These are phyloP conservation scores for Ips nitidus DNA, from an alignment of 1,140 invertebrate genomes.

Conservation along the genomic window DNA sequence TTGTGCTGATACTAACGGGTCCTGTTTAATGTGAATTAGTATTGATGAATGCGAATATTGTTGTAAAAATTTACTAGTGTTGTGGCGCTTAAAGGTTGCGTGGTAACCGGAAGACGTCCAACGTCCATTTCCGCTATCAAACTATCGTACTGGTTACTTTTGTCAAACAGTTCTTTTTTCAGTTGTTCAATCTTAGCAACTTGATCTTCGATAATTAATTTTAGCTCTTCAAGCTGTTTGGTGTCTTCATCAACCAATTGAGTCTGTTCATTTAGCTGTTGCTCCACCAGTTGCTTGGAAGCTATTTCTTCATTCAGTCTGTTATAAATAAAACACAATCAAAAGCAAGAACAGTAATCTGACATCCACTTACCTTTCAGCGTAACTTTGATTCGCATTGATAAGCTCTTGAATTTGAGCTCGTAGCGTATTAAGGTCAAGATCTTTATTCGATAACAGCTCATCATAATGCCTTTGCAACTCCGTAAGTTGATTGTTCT, in stretches of 20 bases:
- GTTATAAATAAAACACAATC: constrained; percentile 10
- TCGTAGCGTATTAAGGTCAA: constrained; percentile 36
- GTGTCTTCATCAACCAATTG: constrained; percentile 58
- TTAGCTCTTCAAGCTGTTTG: constrained; percentile 55
- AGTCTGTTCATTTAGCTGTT: constrained; percentile 57
- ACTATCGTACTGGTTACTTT: constrained; percentile 59
- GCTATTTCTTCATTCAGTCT: constrained; percentile 24
- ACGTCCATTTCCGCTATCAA: constrained; percentile 50
- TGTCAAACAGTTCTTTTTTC: constrained; percentile 64
- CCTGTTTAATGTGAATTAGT: background rate
- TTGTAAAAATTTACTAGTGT: too few species aligned
- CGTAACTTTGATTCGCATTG: constrained; percentile 27
- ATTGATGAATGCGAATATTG: too few species aligned
- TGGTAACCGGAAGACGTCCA: constrained; percentile 34
- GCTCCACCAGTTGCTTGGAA: constrained; percentile 34
- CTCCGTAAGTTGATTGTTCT: constrained; percentile 32
- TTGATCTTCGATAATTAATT: constrained; percentile 62
- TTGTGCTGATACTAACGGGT: background rate
- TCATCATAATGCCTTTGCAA: constrained; percentile 43
- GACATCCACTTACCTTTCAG: constrained; percentile 20
- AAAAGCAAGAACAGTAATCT: background rate
- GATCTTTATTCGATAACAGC: constrained; percentile 38
- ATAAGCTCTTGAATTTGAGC: constrained; percentile 32
- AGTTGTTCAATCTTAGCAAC: constrained; percentile 68
- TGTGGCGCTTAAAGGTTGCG: constrained; percentile 20